Percentiles rank a stretch among this genome's conserved stretches.
Conservation (phyloP, 2,888 invertebrate species). For the Diloba caeruleocephala region DNA sequence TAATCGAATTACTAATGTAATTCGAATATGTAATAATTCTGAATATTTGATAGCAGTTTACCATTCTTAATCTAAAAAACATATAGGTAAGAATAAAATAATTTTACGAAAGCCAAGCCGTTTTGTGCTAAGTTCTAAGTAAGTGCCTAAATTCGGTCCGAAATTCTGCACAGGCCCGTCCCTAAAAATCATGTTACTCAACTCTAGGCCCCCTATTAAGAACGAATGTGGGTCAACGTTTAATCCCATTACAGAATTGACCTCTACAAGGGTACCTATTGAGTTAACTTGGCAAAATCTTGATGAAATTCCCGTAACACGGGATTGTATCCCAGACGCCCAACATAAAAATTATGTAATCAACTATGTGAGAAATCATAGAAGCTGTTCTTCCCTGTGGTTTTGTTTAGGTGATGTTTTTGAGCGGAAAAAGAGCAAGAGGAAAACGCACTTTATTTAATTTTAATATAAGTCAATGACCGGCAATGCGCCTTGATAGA, state of each 20-base stretch:
- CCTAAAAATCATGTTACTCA: slow-evolving; percentile 48
- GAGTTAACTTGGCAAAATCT: slow-evolving; percentile 57
- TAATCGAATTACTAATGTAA: no score
- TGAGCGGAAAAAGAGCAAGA: no score
- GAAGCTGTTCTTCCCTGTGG: slow-evolving; percentile 19
- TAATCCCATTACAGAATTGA: slow-evolving; percentile 68
- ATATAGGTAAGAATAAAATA: no score
- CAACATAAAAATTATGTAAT: slow-evolving; percentile 45
- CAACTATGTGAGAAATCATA: slow-evolving; percentile 29
- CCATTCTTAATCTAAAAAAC: no score
- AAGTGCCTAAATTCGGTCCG: slow-evolving; percentile 8
- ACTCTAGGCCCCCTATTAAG: slow-evolving; percentile 56
- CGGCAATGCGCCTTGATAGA: no score
- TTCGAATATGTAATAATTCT: no score
- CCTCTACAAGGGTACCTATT: slow-evolving; percentile 55
- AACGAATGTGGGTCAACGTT: slow-evolving; percentile 67
- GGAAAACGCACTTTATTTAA: no score
- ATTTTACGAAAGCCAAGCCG: no score
- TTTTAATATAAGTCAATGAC: no score
- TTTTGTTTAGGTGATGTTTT: slow-evolving; percentile 10
- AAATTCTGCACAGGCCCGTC: slow-evolving; percentile 34
- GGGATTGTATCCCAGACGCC: slow-evolving; percentile 13
- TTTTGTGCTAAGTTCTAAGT: no score
- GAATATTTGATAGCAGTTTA: no score
- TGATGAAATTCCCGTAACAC: slow-evolving; percentile 52